Conservation (phyloP, 2,888 invertebrate genomes). For the Tetragonisca angustula region DNA sequence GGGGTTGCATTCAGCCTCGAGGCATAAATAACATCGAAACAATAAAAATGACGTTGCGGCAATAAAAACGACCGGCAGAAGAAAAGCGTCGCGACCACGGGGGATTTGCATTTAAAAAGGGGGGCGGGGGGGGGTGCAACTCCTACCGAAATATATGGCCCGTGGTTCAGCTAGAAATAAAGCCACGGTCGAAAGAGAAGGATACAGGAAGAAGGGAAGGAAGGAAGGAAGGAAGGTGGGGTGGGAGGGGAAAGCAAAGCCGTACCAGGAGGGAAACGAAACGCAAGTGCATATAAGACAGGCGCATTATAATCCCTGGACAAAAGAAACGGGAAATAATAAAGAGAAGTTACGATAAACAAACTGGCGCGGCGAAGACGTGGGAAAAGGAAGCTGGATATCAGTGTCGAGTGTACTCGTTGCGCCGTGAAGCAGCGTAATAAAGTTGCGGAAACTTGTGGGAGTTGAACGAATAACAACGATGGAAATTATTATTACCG, state of each 20-base stretch:
- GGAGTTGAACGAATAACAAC: too few relatives aligned
- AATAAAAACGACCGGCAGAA: slow-evolving; percentile 42
- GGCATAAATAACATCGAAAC: slow-evolving; percentile 47
- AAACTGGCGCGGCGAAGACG: neutral
- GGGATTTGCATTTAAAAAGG: slow-evolving; percentile 68
- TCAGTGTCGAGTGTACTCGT: too few relatives aligned
- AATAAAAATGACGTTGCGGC: slow-evolving; percentile 49
- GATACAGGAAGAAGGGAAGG: slow-evolving; percentile 23
- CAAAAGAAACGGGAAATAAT: neutral
- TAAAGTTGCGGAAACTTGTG: too few relatives aligned
- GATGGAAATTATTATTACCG: too few relatives aligned
- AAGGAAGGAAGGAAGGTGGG: slow-evolving; percentile 24
- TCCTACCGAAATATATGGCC: slow-evolving; percentile 63
- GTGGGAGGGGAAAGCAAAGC: slow-evolving; percentile 5
- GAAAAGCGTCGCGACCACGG: slow-evolving; percentile 51
- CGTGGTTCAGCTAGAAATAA: slow-evolving; percentile 32
- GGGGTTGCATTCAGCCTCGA: slow-evolving; percentile 28
- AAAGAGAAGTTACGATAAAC: slow-evolving; percentile 2
- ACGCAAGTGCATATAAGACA: slow-evolving; percentile 35
- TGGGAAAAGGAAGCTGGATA: too few relatives aligned
- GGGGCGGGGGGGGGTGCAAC: slow-evolving; percentile 33
- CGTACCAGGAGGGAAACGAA: slow-evolving; percentile 30
- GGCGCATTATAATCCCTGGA: neutral
- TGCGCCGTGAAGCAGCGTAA: too few relatives aligned
- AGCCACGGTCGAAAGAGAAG: slow-evolving; percentile 37